Evolutionary conservation across 2,888 invertebrate genomes (phyloP), one percentile per base, ranked within the genome.

Genomic region (Agelastica alni): DNA sequence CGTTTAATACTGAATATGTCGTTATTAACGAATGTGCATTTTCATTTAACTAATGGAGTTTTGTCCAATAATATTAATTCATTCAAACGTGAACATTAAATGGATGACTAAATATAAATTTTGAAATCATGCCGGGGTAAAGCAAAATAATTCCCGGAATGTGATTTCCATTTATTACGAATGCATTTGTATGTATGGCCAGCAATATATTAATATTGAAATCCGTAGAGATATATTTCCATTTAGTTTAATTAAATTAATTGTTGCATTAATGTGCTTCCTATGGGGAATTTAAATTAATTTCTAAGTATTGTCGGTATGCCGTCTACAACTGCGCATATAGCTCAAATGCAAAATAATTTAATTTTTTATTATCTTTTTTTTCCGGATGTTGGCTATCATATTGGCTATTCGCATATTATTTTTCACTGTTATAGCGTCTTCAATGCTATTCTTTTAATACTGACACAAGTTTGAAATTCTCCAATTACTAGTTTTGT

Each of bases 171-270:
- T 39, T 39, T 20, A 39, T 17, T 20, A 39, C 4, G 20, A 39
- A 10, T 39, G 17, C 18, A 17, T 26, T 26, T 26, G 26, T 7
- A 26, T 26, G 9, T 26, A 26, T 16, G 17, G 16, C 7, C 17
- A 39, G 37, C 37, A 28, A 28, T 26, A 34, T 34, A 46, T 46
- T 46, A 46, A 46, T 46, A 46, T 46, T 46, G 36, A 16, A 46
- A 46, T 10, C 36, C 20, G 18, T 36, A 41, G 20, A 41, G 10
- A 46, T 36, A 46, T 44, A 32, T 44, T 34, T 46, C 20, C 36
- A 46, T 46, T 46, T 36, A 46, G 9, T 46, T 20, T 34, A 13
- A 45, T 17, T 45, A 7, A 34, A 45, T 36, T 18, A 46, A 46
- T 46, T 41, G 26, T 39, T 39, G 2, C 3, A 5, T 36, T 26